Conservation (phyloP, 2,888 invertebrate species). For the Drosophila koepferae region DNA sequence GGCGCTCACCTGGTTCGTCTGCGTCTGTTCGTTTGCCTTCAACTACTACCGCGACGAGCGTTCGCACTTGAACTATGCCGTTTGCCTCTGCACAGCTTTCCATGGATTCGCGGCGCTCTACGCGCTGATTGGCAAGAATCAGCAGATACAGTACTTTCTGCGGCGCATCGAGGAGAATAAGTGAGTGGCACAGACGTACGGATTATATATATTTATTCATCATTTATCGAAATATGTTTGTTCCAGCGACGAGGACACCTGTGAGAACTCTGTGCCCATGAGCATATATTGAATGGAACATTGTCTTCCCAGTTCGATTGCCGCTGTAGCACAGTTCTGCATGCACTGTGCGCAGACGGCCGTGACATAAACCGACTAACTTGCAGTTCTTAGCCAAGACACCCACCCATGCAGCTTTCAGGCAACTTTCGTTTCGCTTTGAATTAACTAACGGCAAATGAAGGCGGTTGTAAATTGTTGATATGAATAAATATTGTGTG, state of each 20-base stretch:
- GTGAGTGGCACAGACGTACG: constrained; percentile 45
- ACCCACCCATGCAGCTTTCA: constrained; percentile 12
- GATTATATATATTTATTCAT: background rate
- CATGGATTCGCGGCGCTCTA: constrained; percentile 80
- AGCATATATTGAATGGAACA: constrained; percentile 47
- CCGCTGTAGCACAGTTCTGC: constrained; percentile 11
- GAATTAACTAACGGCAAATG: constrained; percentile 29
- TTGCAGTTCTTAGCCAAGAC: constrained; percentile 11
- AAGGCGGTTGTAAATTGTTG: background rate
- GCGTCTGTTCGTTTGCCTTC: constrained; percentile 69
- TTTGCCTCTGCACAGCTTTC: constrained; percentile 73
- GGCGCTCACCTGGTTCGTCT: constrained; percentile 70
- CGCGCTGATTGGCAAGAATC: constrained; percentile 76
- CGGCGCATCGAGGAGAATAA: constrained; percentile 73
- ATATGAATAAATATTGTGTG: background rate
- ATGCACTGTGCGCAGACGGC: constrained; percentile 9
- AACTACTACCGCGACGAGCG: constrained; percentile 74
- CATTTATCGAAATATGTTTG: background rate
- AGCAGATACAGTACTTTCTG: constrained; percentile 77
- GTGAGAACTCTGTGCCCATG: constrained; percentile 78
- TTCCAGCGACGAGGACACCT: constrained; percentile 69
- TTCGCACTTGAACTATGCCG: constrained; percentile 80
- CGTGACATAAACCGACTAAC: background rate
- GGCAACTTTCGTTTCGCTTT: constrained; percentile 7
- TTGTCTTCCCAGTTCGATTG: constrained; percentile 3